Percentiles rank a stretch among this genome's conserved stretches.
Conservation (phyloP, 2,888 invertebrate species). For the Gortyna flavago region DNA sequence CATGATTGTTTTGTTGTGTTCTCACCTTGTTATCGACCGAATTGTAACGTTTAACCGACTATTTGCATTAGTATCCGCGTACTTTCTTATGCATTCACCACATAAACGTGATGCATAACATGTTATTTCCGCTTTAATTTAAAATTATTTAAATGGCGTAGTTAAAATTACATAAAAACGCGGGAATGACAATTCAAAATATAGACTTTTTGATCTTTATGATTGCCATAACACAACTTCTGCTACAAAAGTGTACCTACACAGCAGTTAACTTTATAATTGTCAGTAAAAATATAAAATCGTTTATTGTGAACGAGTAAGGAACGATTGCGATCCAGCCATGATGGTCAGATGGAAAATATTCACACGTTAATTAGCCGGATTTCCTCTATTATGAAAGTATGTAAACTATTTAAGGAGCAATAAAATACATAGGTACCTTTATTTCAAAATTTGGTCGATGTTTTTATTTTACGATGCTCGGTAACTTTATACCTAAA, state of each 20-base stretch:
- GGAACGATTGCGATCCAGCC: conserved; percentile 58
- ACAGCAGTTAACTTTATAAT: conserved; percentile 68
- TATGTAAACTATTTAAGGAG: conserved; percentile 72
- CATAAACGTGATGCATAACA: conserved; percentile 33
- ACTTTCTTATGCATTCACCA: conserved; percentile 50
- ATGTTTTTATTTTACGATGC: conserved; percentile 51
- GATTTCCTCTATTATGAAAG: conserved; percentile 77
- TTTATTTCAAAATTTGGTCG: conserved; percentile 40
- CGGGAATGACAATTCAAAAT: conserved; percentile 67
- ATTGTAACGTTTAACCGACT: conserved; percentile 50
- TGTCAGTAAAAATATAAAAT: conserved; percentile 69
- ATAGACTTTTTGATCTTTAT: conserved; percentile 64
- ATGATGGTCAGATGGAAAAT: conserved; percentile 72
- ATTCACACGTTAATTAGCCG: conserved; percentile 76
- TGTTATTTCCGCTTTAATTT: conserved; percentile 57
- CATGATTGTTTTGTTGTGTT: conserved; percentile 60
- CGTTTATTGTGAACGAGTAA: conserved; percentile 59
- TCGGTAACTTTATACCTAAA: conserved; percentile 55
- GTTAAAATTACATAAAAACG: too few relatives aligned
- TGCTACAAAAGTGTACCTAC: conserved; percentile 65
- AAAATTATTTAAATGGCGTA: conserved; percentile 71
- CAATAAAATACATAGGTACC: conserved; percentile 62
- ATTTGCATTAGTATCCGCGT: conserved; percentile 44
- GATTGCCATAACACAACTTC: conserved; percentile 61
- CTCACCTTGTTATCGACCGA: conserved; percentile 48